Percentiles rank a stretch among this genome's conserved stretches.
phyloP scores from a whole-genome alignment of 2,113 vertebrate species.

The Eulemur macaco region DNA sequence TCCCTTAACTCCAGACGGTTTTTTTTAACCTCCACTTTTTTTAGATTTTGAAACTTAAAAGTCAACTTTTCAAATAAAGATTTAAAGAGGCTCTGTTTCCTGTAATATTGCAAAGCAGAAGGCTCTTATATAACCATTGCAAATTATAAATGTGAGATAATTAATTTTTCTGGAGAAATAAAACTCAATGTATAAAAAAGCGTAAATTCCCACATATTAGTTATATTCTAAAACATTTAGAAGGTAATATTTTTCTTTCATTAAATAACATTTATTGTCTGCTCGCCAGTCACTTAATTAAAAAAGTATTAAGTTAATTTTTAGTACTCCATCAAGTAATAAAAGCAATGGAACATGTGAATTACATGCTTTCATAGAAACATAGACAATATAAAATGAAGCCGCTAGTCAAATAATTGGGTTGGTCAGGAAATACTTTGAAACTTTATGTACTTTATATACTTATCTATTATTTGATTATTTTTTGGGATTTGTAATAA shows the following conservation, averaged over 20 bases:
- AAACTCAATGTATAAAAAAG: not conserved
- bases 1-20: constrained; percentile 50
- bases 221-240: not conserved
- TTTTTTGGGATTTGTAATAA: not conserved
- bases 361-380: not conserved
- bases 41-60: not conserved
- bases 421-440: not conserved
- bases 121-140: not conserved
- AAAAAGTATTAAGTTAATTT: not conserved
- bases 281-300: not conserved
- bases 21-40: not conserved
- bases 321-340: not conserved
- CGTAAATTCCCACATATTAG: not conserved
- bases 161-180: not conserved
- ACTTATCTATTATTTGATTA: not conserved
- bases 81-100: not conserved
- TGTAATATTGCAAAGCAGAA: not conserved
- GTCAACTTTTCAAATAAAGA: not conserved
- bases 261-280: constrained; percentile 2
- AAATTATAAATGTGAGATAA: not conserved
- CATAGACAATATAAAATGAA: not conserved
- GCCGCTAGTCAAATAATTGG: not conserved
- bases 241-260: not conserved
- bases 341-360: not conserved
- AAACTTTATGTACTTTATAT: not conserved